Conservation (phyloP, 2,888 invertebrate genomes). For the Lacanobia wlatinum region DNA sequence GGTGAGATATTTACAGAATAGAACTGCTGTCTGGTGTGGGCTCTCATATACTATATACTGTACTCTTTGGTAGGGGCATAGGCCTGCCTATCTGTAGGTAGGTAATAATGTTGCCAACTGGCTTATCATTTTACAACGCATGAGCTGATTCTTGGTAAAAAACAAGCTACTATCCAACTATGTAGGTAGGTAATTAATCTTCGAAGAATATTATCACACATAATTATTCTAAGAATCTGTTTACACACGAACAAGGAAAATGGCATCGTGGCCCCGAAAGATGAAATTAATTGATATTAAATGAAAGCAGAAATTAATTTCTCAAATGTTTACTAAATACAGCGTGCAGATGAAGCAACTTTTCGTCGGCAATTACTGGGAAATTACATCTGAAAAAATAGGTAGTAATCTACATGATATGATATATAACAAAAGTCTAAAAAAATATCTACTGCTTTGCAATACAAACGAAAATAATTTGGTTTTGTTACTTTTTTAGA, state of each 20-base stretch:
- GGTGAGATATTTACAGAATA: too few species aligned
- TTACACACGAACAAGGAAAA: constrained; percentile 4
- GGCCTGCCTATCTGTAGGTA: too few species aligned
- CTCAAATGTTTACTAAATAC: neutral
- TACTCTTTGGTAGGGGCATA: neutral
- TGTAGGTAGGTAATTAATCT: neutral
- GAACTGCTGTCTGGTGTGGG: too few species aligned
- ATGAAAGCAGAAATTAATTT: neutral
- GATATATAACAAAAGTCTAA: too few species aligned
- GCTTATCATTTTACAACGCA: neutral
- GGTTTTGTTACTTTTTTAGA: too few species aligned
- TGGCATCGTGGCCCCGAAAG: constrained; percentile 10
- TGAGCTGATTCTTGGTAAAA: neutral
- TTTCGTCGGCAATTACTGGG: too few species aligned
- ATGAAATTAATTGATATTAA: neutral
- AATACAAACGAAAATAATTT: too few species aligned
- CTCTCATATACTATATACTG: too few species aligned
- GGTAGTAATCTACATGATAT: too few species aligned
- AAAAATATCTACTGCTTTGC: too few species aligned
- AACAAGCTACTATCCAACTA: neutral
- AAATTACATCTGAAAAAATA: too few species aligned
- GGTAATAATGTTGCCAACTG: neutral
- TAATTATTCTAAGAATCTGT: constrained; percentile 16
- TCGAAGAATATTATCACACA: neutral
- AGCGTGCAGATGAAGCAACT: too few species aligned